Conservation (phyloP, 2,797 vertebrate genomes). For the Sebastolobus altivelis region DNA sequence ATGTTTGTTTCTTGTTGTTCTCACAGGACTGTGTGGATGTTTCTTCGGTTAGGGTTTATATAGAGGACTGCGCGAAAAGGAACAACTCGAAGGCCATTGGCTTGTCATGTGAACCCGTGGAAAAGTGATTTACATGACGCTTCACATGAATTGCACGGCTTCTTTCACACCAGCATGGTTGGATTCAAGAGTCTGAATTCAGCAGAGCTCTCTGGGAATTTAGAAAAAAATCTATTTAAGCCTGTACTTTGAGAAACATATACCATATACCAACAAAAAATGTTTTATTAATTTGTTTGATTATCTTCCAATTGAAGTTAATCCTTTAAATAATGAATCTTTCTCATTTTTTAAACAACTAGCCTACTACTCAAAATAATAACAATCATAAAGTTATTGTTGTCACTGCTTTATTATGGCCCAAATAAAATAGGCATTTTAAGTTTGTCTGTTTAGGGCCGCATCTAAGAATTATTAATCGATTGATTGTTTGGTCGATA, state of each 20-base stretch:
- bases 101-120: slow-evolving; percentile 62
- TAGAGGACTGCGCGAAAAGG: neutral
- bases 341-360: neutral
- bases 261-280: neutral
- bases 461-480: neutral
- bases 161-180: slow-evolving; percentile 4
- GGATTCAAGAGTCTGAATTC: neutral
- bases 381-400: neutral
- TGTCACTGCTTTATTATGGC: too few species aligned
- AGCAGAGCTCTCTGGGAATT: neutral
- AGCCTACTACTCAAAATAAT: too few species aligned
- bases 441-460: accelerated
- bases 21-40: neutral
- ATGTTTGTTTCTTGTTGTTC: slow-evolving; percentile 4
- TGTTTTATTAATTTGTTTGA: neutral
- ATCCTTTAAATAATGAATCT: neutral
- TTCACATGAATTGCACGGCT: slow-evolving; percentile 15
- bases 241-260: neutral
- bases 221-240: neutral
- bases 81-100: neutral
- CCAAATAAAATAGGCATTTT: neutral
- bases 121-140: slow-evolving; percentile 62
- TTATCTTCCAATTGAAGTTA: neutral
- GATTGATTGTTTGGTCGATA: neutral
- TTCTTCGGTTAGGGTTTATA: slow-evolving; percentile 30